Evolutionary conservation across 2,113 vertebrate genomes (phyloP).

Genomic region (Lonchura striata): DNA sequence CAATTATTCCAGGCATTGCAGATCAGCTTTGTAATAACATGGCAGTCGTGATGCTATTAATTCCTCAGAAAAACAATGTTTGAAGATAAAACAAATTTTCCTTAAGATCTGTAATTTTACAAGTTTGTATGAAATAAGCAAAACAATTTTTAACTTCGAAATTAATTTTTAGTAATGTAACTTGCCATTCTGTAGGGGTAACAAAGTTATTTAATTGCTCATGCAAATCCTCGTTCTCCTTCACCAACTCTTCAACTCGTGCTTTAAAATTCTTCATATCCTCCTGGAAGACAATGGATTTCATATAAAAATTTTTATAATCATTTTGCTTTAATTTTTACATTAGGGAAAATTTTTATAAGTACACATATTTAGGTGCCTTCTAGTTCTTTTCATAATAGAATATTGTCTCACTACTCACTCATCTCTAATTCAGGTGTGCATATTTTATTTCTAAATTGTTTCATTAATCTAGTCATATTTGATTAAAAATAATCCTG

Average conservation of each 20-base stretch:
- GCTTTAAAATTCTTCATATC: constrained; percentile 79
- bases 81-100: background rate
- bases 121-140: background rate
- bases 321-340: background rate
- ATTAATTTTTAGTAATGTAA: background rate
- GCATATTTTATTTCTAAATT: background rate
- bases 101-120: background rate
- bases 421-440: background rate
- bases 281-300: constrained; percentile 74
- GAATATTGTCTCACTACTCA: background rate
- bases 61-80: background rate
- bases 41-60: rapidly evolving
- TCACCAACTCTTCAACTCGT: constrained; percentile 81
- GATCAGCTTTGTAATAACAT: background rate
- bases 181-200: constrained; percentile 80
- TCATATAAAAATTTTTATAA: background rate
- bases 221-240: constrained; percentile 86
- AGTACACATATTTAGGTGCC: background rate
- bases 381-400: background rate
- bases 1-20: background rate
- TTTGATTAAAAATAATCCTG: background rate
- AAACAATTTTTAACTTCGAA: background rate
- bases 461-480: background rate
- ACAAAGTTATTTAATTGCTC: constrained; percentile 63
- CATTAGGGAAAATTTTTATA: background rate